Conservation (phyloP, 2,888 invertebrate species). For the Sphinx pinastri region DNA sequence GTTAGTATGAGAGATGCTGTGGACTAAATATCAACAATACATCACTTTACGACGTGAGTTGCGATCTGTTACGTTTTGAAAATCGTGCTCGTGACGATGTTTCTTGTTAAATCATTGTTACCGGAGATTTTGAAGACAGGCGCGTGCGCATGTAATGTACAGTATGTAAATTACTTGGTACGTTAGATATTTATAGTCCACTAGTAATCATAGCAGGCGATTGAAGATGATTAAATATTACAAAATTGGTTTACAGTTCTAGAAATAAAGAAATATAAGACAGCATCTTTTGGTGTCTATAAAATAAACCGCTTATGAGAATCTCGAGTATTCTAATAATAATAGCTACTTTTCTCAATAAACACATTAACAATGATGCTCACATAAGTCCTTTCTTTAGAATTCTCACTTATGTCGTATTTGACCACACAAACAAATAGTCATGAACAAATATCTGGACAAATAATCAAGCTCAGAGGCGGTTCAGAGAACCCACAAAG, state of each 20-base stretch:
- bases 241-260: too few relatives aligned
- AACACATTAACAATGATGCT: too few relatives aligned
- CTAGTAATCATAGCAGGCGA: too few relatives aligned
- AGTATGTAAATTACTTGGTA: not conserved
- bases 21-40: slow-evolving; percentile 43
- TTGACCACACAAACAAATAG: not conserved
- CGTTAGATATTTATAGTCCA: not conserved
- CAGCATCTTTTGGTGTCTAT: too few relatives aligned
- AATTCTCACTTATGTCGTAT: not conserved
- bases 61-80: slow-evolving; percentile 48
- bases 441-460: not conserved
- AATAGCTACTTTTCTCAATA: too few relatives aligned
- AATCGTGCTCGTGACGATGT: slow-evolving; percentile 64
- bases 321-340: too few relatives aligned
- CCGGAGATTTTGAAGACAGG: slow-evolving; percentile 9
- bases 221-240: too few relatives aligned
- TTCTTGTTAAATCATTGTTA: slow-evolving; percentile 42
- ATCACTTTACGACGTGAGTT: slow-evolving; percentile 51
- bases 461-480: not conserved
- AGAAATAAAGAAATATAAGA: too few relatives aligned
- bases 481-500: not conserved
- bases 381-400: not conserved
- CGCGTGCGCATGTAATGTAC: not conserved
- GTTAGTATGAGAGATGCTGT: slow-evolving; percentile 39
- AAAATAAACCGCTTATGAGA: too few relatives aligned